Conservation (phyloP, 2,797 vertebrate species). For the Micromesistius poutassou region DNA sequence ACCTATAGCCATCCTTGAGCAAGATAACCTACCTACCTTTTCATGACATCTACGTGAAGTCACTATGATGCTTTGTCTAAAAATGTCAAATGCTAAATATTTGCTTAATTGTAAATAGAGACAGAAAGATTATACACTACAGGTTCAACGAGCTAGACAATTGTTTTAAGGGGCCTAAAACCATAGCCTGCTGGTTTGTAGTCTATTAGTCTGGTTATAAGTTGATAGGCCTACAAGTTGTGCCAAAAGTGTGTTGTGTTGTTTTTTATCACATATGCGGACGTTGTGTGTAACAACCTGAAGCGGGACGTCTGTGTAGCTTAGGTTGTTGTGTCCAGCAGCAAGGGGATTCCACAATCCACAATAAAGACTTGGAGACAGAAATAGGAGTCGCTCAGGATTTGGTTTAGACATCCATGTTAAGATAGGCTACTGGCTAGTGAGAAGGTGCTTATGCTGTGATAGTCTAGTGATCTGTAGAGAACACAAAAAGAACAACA, state of each 20-base stretch:
- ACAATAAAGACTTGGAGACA: background rate
- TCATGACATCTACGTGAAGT: background rate
- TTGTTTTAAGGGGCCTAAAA: background rate
- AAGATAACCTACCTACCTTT: background rate
- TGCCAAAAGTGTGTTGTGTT: background rate
- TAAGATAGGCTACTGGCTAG: background rate
- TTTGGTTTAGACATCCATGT: background rate
- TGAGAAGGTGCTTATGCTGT: conserved; percentile 1
- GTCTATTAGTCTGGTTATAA: background rate
- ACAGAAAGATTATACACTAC: background rate
- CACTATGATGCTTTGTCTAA: background rate
- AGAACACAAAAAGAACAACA: background rate
- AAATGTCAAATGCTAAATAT: background rate
- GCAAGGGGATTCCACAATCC: background rate
- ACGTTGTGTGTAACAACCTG: background rate
- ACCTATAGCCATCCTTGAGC: background rate
- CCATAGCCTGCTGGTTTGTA: background rate
- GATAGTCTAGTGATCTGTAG: background rate
- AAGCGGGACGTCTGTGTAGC: background rate
- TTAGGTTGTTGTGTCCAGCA: background rate
- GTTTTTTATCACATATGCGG: background rate
- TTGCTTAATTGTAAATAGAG: background rate
- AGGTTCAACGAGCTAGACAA: background rate
- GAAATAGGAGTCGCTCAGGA: background rate
- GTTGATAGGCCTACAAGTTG: background rate